Conservation (phyloP, 2,888 invertebrate species). For the Flexamia atlantica region DNA sequence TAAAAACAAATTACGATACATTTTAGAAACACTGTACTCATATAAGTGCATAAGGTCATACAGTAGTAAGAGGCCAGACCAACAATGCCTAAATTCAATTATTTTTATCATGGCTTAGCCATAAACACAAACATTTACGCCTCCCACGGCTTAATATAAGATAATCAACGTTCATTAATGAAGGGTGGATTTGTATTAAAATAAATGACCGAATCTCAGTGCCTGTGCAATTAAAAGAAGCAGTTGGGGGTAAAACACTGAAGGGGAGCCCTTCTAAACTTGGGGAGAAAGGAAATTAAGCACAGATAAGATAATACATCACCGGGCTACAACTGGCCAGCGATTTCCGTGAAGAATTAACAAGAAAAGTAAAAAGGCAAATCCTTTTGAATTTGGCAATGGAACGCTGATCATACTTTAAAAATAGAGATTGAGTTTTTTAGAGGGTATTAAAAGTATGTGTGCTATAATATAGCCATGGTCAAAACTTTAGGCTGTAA, state of each 20-base stretch:
- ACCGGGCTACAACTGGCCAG: background rate
- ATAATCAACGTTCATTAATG: conserved; percentile 48
- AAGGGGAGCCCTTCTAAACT: conserved; percentile 10
- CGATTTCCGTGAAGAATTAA: background rate
- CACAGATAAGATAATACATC: conserved; percentile 42
- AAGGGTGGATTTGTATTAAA: conserved; percentile 45
- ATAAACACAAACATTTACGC: background rate
- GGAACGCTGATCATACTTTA: too few species aligned
- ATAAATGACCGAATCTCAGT: conserved; percentile 39
- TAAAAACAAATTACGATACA: too few species aligned
- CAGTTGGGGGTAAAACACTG: conserved; percentile 36
- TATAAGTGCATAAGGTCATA: too few species aligned
- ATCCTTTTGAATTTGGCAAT: too few species aligned
- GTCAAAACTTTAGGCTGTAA: too few species aligned
- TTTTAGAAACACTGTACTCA: too few species aligned
- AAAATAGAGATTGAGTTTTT: too few species aligned
- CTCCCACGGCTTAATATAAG: conserved; percentile 13
- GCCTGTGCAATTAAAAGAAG: conserved; percentile 38
- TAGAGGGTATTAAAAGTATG: too few species aligned
- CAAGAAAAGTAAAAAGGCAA: too few species aligned
- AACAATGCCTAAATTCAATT: background rate
- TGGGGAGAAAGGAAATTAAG: conserved; percentile 41
- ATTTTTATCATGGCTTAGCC: background rate
- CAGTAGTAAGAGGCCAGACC: too few species aligned
- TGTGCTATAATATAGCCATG: too few species aligned